These are phyloP conservation scores for Styela plicata DNA, from an alignment of 23 tunicate species.

Conservation along the genomic window DNA sequence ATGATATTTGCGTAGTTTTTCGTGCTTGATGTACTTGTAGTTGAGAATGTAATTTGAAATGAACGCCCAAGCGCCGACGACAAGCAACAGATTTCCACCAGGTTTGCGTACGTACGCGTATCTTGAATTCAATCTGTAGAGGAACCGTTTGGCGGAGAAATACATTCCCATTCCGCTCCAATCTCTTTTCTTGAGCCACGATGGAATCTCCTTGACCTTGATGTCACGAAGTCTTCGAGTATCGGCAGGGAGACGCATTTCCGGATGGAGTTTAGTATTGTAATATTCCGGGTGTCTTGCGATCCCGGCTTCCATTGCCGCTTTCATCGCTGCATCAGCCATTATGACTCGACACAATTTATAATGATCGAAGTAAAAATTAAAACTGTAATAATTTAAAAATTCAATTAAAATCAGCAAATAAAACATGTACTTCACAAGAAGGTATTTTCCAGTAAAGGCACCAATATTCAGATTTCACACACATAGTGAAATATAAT, in stretches of 20 bases:
- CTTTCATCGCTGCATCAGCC: neutral
- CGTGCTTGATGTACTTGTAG: conserved; percentile 27
- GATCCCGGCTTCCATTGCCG: conserved; percentile 22
- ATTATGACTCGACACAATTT: neutral
- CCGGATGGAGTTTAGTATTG: conserved; percentile 44
- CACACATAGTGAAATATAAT: too few relatives aligned
- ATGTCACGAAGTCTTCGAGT: conserved; percentile 59
- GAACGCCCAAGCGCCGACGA: conserved; percentile 8
- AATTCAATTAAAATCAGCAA: too few relatives aligned
- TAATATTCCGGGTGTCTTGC: conserved; percentile 33
- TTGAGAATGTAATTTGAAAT: conserved; percentile 21
- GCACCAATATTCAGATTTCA: too few relatives aligned
- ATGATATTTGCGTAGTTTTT: conserved; percentile 25
- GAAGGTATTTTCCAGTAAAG: too few relatives aligned
- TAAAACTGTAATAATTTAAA: too few relatives aligned
- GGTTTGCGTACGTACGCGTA: conserved; percentile 32
- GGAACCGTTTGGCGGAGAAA: conserved; percentile 57
- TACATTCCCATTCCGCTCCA: conserved; percentile 74
- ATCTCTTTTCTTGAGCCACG: conserved; percentile 59
- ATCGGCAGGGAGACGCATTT: conserved; percentile 84
- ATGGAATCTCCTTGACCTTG: conserved; percentile 68
- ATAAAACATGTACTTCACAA: too few relatives aligned
- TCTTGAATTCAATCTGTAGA: conserved; percentile 25
- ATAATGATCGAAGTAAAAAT: neutral
- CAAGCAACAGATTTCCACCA: conserved; percentile 41